These are phyloP conservation scores for Etia nguti DNA, from an alignment of 2,113 vertebrate genomes.

Conservation along the genomic window DNA sequence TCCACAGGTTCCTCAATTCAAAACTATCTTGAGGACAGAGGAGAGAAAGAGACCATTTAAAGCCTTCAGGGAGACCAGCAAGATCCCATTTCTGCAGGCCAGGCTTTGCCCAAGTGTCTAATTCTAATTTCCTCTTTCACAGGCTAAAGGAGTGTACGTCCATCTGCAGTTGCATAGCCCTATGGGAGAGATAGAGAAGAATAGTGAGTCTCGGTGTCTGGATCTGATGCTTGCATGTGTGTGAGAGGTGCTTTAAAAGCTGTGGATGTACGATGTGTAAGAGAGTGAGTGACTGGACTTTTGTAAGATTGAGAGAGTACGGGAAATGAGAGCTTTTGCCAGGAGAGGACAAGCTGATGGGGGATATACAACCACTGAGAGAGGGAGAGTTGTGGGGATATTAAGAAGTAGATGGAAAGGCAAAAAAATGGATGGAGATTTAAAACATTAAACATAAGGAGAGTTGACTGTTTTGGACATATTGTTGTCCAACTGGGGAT, in stretches of 20 bases:
- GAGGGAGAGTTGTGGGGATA: conserved; percentile 3
- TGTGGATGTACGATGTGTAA: conserved; percentile 4
- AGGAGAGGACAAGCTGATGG: conserved; percentile 33
- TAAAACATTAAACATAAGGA: neutral
- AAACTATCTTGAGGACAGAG: conserved; percentile 30
- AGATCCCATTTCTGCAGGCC: conserved; percentile 29
- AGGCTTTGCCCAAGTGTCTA: conserved; percentile 13
- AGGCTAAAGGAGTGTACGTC: neutral
- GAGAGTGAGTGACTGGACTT: neutral
- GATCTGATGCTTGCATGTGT: neutral
- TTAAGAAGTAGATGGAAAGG: conserved; percentile 7
- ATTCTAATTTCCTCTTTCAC: conserved; percentile 55
- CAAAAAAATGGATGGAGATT: neutral
- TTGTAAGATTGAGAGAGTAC: conserved; percentile 27
- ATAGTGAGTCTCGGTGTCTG: neutral
- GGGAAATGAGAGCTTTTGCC: conserved; percentile 13
- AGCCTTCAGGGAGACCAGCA: neutral
- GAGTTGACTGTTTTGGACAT: neutral
- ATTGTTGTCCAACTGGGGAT: neutral
- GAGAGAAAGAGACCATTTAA: conserved; percentile 16
- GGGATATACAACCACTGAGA: conserved; percentile 44
- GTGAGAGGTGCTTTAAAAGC: conserved; percentile 3
- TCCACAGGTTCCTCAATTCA: conserved; percentile 34
- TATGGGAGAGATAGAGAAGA: neutral
- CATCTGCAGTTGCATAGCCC: conserved; percentile 23